Evolutionary conservation across 2,888 invertebrate species (phyloP).

Genomic region (Cephus pulcher): DNA sequence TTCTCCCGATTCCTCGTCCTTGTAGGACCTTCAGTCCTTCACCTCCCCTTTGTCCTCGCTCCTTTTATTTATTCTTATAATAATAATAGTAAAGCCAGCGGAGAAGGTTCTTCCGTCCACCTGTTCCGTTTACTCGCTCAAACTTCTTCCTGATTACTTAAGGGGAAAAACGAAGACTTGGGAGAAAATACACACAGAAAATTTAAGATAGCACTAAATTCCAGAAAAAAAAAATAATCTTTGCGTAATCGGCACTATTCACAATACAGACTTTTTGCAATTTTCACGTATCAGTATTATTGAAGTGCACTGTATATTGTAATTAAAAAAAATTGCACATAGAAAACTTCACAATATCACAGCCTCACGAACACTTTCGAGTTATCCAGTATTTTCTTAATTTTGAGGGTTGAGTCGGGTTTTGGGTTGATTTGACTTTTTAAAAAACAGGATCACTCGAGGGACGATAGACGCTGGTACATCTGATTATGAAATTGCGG

Average conservation of each 20-base stretch:
- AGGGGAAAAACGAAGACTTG: neutral
- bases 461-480: neutral
- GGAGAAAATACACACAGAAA: neutral
- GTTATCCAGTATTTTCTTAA: neutral
- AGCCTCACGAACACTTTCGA: conserved; percentile 39
- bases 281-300: neutral
- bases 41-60: neutral
- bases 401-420: neutral
- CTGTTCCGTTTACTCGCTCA: neutral
- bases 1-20: neutral
- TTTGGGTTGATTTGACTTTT: too few relatives aligned
- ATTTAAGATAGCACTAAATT: neutral
- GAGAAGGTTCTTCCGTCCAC: neutral
- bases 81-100: neutral
- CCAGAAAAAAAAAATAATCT: neutral
- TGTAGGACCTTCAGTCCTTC: neutral
- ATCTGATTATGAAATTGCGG: too few relatives aligned
- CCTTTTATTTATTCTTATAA: neutral
- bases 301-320: neutral
- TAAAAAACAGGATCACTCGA: too few relatives aligned
- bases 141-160: neutral
- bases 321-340: neutral
- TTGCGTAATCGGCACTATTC: too few relatives aligned
- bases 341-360: conserved; percentile 32
- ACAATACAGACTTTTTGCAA: neutral